Percentiles rank a stretch among this genome's conserved stretches.
Conservation (phyloP, 2,888 invertebrate species). For the Linnaemya vulpina region DNA sequence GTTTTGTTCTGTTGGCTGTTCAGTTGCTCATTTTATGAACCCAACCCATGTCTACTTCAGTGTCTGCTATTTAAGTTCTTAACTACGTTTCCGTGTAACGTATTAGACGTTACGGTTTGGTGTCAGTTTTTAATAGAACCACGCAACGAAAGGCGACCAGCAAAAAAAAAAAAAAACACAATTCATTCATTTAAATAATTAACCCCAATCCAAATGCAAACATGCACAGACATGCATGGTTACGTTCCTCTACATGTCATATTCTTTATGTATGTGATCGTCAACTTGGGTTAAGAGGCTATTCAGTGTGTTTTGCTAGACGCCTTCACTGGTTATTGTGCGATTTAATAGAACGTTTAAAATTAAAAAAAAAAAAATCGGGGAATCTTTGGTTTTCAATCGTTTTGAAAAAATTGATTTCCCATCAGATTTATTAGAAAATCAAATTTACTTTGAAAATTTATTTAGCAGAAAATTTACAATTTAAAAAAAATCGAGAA, state of each 20-base stretch:
- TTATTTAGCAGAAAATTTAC: no score
- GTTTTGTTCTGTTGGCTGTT: not conserved
- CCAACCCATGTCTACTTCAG: not conserved
- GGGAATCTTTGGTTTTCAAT: no score
- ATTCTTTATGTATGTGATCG: not conserved
- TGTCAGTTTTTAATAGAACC: slow-evolving; percentile 61
- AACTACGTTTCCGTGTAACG: not conserved
- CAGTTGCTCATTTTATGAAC: not conserved
- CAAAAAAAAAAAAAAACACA: slow-evolving; percentile 56
- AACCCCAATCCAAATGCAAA: not conserved
- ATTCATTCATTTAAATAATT: slow-evolving; percentile 60
- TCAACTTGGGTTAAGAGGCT: not conserved
- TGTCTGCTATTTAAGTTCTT: not conserved
- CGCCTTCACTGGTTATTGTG: no score
- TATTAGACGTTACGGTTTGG: slow-evolving; percentile 49
- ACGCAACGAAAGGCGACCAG: slow-evolving; percentile 54
- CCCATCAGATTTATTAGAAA: no score
- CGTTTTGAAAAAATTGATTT: no score
- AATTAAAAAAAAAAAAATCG: no score
- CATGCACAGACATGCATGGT: not conserved
- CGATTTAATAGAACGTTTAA: no score
- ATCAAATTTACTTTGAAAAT: no score
- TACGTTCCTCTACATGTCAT: not conserved
- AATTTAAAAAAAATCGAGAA: no score
- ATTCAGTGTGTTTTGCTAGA: no score